Conservation (phyloP, 1,140 invertebrate genomes). For the Drosophila watanabei region DNA sequence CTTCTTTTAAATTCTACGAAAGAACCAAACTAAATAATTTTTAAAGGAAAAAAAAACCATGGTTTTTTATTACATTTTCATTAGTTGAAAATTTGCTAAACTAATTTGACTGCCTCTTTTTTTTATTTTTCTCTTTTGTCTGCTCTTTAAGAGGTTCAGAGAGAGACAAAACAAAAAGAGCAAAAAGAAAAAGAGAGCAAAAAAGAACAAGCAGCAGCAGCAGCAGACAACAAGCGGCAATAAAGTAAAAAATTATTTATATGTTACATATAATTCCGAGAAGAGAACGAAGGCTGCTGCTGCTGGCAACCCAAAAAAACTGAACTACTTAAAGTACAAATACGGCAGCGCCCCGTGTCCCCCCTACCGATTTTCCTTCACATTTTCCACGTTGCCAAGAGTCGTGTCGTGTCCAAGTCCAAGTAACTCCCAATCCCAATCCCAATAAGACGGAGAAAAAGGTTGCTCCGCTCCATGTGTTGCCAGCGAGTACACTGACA, state of each 20-base stretch:
- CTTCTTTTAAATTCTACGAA: not conserved
- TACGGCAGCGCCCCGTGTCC: not conserved
- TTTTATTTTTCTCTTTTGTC: not conserved
- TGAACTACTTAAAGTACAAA: constrained; percentile 40
- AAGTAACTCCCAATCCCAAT: constrained; percentile 22
- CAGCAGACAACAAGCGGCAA: constrained; percentile 28
- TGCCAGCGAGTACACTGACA: constrained; percentile 37
- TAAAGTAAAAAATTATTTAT: constrained; percentile 53
- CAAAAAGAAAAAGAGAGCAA: not conserved
- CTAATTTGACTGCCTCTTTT: constrained; percentile 27
- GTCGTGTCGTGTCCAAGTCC: constrained; percentile 44
- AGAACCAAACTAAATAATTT: constrained; percentile 2
- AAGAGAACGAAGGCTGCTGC: constrained; percentile 36
- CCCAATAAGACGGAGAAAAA: constrained; percentile 34
- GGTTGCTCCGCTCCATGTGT: constrained; percentile 34
- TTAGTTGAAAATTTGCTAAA: constrained; percentile 13
- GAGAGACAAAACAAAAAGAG: not conserved
- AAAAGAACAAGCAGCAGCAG: constrained; percentile 9
- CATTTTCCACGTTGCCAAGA: constrained; percentile 33
- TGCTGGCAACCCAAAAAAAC: constrained; percentile 28
- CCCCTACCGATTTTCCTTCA: not conserved
- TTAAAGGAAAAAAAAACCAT: no score
- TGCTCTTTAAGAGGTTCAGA: not conserved
- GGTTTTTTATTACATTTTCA: constrained; percentile 13
- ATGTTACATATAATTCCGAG: constrained; percentile 60